These are phyloP conservation scores for Vanessa tameamea DNA, from an alignment of 1,140 invertebrate genomes.

Conservation along the genomic window DNA sequence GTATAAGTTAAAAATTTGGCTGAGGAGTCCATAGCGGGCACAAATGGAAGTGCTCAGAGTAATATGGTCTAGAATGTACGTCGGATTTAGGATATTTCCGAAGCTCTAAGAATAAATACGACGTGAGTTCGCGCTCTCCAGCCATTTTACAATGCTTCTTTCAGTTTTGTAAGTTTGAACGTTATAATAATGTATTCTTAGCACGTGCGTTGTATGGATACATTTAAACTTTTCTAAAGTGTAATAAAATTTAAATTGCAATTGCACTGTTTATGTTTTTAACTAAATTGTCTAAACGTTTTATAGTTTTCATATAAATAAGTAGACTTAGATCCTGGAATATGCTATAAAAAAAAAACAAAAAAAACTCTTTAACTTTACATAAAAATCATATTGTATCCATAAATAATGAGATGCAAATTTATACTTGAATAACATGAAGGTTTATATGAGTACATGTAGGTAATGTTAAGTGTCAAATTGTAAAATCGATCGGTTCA, in stretches of 20 bases:
- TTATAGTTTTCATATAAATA: neutral
- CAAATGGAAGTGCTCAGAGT: conserved; percentile 57
- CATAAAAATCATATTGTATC: too few relatives aligned
- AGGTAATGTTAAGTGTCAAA: neutral
- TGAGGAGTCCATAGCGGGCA: conserved; percentile 51
- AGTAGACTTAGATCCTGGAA: too few relatives aligned
- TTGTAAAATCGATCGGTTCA: conserved; percentile 4
- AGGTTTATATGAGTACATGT: neutral
- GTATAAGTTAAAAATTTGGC: conserved; percentile 74
- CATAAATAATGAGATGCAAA: too few relatives aligned
- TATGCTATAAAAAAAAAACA: too few relatives aligned
- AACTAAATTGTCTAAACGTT: neutral
- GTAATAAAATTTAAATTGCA: conserved; percentile 9
- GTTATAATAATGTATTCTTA: conserved; percentile 28
- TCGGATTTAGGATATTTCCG: conserved; percentile 64
- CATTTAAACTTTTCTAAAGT: conserved; percentile 11
- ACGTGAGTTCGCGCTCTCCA: conserved; percentile 45
- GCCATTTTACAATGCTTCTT: conserved; percentile 29
- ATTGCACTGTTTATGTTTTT: neutral
- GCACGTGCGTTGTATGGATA: conserved; percentile 18
- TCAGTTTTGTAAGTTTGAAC: conserved; percentile 27
- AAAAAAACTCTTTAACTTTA: too few relatives aligned
- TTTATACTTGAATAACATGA: neutral
- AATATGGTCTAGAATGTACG: conserved; percentile 63
- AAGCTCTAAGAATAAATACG: conserved; percentile 58